A percentile compares a stretch with the other conserved stretches of the same genome.
Conservation (phyloP, 2,113 vertebrate species). For the Anguilla rostrata region DNA sequence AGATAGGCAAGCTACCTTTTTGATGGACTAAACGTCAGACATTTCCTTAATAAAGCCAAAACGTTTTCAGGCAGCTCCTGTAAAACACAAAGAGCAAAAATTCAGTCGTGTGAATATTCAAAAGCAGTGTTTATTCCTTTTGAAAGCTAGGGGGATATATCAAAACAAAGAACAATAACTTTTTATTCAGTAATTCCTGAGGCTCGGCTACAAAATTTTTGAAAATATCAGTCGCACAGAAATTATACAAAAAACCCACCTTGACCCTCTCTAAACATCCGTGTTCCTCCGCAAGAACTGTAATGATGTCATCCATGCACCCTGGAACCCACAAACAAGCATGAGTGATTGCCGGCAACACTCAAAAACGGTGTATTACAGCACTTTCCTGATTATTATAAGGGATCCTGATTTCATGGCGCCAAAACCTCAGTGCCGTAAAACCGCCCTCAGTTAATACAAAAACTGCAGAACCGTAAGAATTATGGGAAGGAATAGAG, state of each 20-base stretch:
- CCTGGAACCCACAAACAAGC: conserved; percentile 62
- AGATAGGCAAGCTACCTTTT: conserved; percentile 74
- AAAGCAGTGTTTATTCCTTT: not conserved
- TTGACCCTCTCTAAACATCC: conserved; percentile 88
- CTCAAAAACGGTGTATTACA: not conserved
- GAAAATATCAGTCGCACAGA: too few relatives aligned
- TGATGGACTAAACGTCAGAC: conserved; percentile 88
- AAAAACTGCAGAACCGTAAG: not conserved
- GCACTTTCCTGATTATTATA: not conserved
- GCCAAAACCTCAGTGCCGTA: not conserved
- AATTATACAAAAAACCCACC: conserved; percentile 60
- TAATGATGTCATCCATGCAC: conserved; percentile 89
- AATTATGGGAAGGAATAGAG: not conserved
- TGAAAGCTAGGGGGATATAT: not conserved
- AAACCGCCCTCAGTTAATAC: not conserved
- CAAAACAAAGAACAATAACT: not conserved
- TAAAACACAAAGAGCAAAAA: conserved; percentile 18
- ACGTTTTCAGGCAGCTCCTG: conserved; percentile 84
- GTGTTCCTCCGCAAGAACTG: conserved; percentile 91
- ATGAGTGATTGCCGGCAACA: not conserved
- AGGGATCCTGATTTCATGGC: not conserved
- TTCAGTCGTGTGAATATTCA: not conserved
- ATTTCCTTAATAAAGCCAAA: conserved; percentile 82
- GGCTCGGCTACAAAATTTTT: too few relatives aligned
- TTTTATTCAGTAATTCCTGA: too few relatives aligned